phyloP scores from a whole-genome alignment of 2,888 invertebrate species.

The Leptopterna dolabrata region DNA sequence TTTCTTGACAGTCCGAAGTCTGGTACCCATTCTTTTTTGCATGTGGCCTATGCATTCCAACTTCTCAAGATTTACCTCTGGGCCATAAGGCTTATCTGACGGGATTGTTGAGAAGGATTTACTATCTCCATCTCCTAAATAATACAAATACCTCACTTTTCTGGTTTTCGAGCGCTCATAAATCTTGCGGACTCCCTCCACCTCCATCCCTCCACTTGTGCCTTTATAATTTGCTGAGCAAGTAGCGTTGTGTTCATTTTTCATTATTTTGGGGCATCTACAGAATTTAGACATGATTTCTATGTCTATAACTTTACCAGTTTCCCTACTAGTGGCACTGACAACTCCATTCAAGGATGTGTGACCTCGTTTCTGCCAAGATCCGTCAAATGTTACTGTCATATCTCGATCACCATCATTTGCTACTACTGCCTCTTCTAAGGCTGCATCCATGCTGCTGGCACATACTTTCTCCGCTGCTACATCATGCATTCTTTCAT shows the following conservation, averaged over 20 bases:
- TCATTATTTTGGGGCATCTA: neutral
- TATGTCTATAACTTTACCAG: constrained; percentile 3
- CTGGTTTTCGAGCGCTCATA: neutral
- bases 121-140: neutral
- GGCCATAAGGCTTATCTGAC: too few species aligned
- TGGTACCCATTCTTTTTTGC: neutral
- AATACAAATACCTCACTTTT: neutral
- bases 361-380: neutral
- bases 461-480: neutral
- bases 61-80: too few species aligned
- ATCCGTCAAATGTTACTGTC: neutral
- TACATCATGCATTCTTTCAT: neutral
- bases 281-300: neutral
- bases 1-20: neutral
- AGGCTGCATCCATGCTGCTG: neutral
- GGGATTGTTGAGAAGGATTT: neutral
- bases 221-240: neutral
- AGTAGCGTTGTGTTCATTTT: neutral
- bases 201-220: neutral
- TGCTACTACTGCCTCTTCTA: neutral
- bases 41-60: neutral
- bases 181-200: neutral
- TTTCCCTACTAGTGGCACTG: neutral
- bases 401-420: neutral
- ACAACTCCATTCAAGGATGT: neutral